phyloP scores from a whole-genome alignment of 1,140 invertebrate species.

The Brachionus calyciflorus region DNA sequence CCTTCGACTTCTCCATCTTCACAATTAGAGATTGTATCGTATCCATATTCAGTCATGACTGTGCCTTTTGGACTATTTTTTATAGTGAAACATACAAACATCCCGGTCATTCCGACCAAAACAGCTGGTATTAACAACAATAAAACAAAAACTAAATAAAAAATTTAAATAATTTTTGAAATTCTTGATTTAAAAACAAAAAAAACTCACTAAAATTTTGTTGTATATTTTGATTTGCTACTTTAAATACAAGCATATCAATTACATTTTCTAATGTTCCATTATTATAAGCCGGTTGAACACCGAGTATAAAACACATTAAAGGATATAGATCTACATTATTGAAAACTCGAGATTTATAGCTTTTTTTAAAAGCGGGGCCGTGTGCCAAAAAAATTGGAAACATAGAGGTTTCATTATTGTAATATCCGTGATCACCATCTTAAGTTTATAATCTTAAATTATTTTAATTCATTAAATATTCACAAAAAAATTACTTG shows the following conservation, averaged over 20 bases:
- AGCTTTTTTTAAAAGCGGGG: slow-evolving; percentile 65
- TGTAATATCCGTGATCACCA: slow-evolving; percentile 70
- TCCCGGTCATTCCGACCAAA: neutral
- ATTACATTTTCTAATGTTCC: slow-evolving; percentile 28
- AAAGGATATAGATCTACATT: slow-evolving; percentile 69
- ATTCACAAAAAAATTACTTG: neutral
- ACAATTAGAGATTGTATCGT: no score
- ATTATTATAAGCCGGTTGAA: slow-evolving; percentile 2
- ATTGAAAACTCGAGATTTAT: slow-evolving; percentile 64
- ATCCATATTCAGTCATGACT: slow-evolving; percentile 1
- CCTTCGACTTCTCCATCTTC: no score
- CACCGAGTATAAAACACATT: slow-evolving; percentile 36
- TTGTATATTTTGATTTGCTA: neutral
- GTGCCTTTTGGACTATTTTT: slow-evolving; percentile 24
- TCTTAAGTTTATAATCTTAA: slow-evolving; percentile 14
- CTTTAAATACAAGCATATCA: slow-evolving; percentile 32
- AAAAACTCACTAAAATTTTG: neutral
- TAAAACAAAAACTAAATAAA: slow-evolving; percentile 19
- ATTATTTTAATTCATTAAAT: neutral
- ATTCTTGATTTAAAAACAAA: neutral
- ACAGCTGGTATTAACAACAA: slow-evolving; percentile 6
- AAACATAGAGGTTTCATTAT: slow-evolving; percentile 65
- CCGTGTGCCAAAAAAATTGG: slow-evolving; percentile 71
- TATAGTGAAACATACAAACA: slow-evolving; percentile 24
- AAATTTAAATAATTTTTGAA: neutral